Conservation (phyloP, 2,797 vertebrate genomes). For the Cossypha heuglini region DNA sequence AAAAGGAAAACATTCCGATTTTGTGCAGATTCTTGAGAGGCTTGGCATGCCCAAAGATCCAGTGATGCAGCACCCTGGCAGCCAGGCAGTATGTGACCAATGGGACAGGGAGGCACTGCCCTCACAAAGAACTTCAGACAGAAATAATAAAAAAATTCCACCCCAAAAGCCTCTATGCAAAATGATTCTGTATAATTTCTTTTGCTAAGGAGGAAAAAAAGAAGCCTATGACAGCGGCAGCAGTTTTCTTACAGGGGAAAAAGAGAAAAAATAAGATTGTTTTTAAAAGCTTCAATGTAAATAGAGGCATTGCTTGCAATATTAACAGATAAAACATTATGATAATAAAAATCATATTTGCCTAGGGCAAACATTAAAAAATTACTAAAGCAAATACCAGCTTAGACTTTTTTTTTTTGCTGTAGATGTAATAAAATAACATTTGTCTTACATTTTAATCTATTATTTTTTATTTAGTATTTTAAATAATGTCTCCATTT, state of each 20-base stretch:
- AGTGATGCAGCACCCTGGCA: neutral
- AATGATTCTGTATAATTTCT: neutral
- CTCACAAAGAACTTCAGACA: neutral
- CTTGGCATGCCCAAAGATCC: neutral
- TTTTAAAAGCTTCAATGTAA: neutral
- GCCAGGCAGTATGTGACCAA: accelerated
- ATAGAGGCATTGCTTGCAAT: neutral
- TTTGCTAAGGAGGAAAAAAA: neutral
- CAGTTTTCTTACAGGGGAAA: neutral
- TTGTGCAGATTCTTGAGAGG: neutral
- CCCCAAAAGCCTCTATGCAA: neutral
- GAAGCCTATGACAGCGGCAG: neutral
- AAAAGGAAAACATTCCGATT: neutral
- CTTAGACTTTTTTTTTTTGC: neutral
- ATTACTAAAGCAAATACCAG: neutral
- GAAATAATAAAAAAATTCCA: neutral
- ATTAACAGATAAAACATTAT: neutral
- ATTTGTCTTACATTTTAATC: neutral
- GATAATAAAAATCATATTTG: neutral
- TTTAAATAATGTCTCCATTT: neutral
- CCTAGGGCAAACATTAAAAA: neutral
- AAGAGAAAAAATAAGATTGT: neutral
- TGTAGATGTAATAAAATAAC: neutral
- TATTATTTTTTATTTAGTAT: neutral
- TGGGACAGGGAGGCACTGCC: accelerated